Base-by-base conservation (phyloP, 2,888 invertebrate genomes). In the Eupithecia tripunctaria region DNA sequence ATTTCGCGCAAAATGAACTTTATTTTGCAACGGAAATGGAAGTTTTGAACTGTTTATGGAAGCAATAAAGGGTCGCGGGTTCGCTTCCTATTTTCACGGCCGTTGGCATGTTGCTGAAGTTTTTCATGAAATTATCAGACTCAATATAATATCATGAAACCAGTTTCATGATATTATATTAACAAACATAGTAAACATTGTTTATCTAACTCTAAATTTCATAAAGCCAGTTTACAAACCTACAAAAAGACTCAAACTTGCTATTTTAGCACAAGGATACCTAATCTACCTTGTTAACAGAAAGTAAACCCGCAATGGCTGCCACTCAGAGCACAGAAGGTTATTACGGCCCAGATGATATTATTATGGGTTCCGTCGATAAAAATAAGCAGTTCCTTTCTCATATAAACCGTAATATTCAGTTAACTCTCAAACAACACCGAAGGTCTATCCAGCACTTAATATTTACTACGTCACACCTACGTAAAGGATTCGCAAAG, bases 21-120 rank as follows among this genome's bases (percentile, higher is more conserved):
- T 67, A 68, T 69, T 65, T 73, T 32, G 21, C 59, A 68, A 43
- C 67, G 70, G 73, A 73, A 73, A 73, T 73, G 15, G 67, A 70
- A 29, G 67, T 41, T 70, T 51, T 56, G 56, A 66, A 25, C 47
- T 25, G 65, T 68, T 69, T 66, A 56, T 43, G 73, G 63, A 67
- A 41, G 70, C 47, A 67, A 38, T 70, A 59, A 72, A 68, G 14
- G 60, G 63, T 21, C 21, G 32, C 18, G 63, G 56, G 67, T 66
- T 66, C 47, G 59, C n/a, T 67, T 71, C 67, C 67, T 60, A 47
- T 67, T 67, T 29, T 7, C 27, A 60, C 10, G 15, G 18, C 27
- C 60, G 18, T 60, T 60, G 60, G 60, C 18, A 8, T 29, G 10
- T 29, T 8, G 60, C 12, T 29, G 15, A 56, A 4, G 25, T 56